A percentile compares a stretch with the other conserved stretches of the same genome.
Conservation (phyloP, 2,113 vertebrate genomes). For the Nothocercus nigrocapillus region DNA sequence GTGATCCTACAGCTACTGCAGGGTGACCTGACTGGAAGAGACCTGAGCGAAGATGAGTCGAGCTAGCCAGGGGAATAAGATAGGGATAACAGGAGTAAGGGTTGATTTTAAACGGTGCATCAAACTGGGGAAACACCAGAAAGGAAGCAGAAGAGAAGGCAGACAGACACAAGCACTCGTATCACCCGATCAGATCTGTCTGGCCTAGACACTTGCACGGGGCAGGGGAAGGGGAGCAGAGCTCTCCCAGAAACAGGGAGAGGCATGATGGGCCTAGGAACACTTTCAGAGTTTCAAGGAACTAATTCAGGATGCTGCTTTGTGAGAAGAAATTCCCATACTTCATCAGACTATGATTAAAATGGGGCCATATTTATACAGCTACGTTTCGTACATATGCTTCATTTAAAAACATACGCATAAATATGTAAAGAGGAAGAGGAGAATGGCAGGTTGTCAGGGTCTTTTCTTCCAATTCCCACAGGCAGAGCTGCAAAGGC, state of each 20-base stretch:
- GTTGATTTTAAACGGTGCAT: neutral
- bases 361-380: neutral
- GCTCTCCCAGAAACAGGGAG: neutral
- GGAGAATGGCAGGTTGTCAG: neutral
- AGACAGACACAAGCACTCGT: neutral
- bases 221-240: neutral
- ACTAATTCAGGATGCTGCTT: neutral
- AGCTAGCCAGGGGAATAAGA: neutral
- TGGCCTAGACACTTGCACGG: neutral
- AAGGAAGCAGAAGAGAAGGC: neutral
- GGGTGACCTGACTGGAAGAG: neutral
- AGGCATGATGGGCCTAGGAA: neutral
- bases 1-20: neutral
- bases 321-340: neutral
- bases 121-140: fast-evolving
- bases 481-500: neutral
- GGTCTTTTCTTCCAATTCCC: neutral
- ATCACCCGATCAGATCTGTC: neutral
- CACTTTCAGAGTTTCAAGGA: neutral
- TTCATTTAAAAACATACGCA: neutral
- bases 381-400: neutral
- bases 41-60: neutral
- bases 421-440: neutral
- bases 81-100: neutral
- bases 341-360: neutral